Evolutionary conservation across 2,888 invertebrate species (phyloP), one percentile per base, ranked within the genome.

Genomic region (Drosophila parthenogenetica): DNA sequence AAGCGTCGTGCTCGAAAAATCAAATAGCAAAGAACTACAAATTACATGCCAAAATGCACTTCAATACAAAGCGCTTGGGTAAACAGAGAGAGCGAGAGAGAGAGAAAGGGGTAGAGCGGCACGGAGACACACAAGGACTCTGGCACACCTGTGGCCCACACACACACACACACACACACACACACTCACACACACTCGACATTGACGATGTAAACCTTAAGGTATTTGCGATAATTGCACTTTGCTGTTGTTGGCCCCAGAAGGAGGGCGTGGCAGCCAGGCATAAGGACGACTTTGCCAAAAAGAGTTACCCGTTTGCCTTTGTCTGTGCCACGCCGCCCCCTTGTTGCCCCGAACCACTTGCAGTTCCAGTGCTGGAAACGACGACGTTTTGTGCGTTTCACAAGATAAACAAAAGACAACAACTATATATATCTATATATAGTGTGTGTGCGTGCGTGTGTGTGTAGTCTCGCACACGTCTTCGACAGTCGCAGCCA

Each of bases 211-310:
- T 79, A 89, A 85, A 85, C 90, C 90, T 89, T 83, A 85, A 89
- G 90, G 88, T 89, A 90, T 88, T 88, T 89, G 90, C 90, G 87
- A 88, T 88, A 90, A 88, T 88, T 88, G 88, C 88, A 90, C 88
- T 87, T 89, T 81, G 89, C 88, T 89, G 84, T 86, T 88, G 84
- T 75, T 79, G 69, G 42, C 25, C 17, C 48, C 46, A n/a, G 14
- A 17, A 48, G 17, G 71, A 42, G 62, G 58, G 73, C 60, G 63
- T 73, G 78, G 62, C 62, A 57, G 13, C 25, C 11, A 35, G 32
- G 25, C 39, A 57, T 45, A 17, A 54, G 67, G 55, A 72, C 65
- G 51, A 72, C 65, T 77, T 29, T 77, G 77, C 71, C 82, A 25
- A 82, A 81, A 81, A 79, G 74, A 81, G 81, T 73, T 84, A 82